phyloP scores from a whole-genome alignment of 2,113 vertebrate species.

The Mustela nigripes region DNA sequence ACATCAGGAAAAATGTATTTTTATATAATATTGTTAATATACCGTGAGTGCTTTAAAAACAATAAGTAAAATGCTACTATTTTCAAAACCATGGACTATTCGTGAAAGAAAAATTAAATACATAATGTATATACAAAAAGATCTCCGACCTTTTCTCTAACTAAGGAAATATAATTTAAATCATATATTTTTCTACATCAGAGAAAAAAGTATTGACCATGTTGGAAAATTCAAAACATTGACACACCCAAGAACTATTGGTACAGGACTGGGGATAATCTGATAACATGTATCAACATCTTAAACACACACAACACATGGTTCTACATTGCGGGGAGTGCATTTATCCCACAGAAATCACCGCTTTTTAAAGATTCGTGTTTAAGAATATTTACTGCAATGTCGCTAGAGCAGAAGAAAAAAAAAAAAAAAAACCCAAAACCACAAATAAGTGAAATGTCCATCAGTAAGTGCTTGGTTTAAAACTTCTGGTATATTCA shows the following conservation, averaged over 20 bases:
- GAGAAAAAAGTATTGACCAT: background rate
- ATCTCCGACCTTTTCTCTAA: background rate
- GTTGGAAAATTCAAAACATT: background rate
- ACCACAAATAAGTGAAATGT: background rate
- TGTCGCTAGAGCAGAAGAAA: background rate
- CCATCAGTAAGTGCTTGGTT: background rate
- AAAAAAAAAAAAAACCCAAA: background rate
- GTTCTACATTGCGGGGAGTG: background rate
- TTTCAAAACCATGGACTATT: background rate
- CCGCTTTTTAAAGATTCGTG: background rate
- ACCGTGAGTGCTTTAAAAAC: background rate
- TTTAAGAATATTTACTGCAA: background rate
- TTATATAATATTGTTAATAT: background rate
- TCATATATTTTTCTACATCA: background rate
- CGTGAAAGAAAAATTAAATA: background rate
- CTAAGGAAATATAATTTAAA: background rate
- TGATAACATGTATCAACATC: background rate
- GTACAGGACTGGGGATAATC: background rate
- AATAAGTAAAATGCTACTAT: background rate
- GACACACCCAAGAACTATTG: background rate
- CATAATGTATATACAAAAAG: background rate
- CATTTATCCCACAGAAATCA: background rate
- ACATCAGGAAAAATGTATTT: background rate
- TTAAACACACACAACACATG: background rate
- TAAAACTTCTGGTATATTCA: background rate